A percentile compares a stretch with the other conserved stretches of the same genome.
Conservation (phyloP, 2,888 invertebrate species). For the Calliopum simillimum region DNA sequence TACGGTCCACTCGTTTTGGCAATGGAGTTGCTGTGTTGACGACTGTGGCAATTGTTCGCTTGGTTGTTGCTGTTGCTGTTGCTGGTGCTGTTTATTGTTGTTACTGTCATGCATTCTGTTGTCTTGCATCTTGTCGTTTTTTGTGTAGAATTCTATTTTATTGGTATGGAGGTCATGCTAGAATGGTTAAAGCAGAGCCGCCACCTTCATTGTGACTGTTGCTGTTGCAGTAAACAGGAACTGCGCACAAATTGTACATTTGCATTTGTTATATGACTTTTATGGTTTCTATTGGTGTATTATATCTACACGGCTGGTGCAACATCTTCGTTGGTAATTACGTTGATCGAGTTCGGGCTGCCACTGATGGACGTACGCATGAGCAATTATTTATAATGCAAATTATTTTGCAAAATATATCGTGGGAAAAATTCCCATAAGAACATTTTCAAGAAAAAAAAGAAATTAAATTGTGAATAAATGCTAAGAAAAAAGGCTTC, state of each 20-base stretch:
- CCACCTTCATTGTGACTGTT: neutral
- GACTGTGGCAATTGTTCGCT: constrained; percentile 28
- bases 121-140: constrained; percentile 10
- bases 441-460: no score
- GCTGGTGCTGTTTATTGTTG: constrained; percentile 25
- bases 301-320: neutral
- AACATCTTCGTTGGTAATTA: neutral
- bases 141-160: constrained; percentile 10
- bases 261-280: neutral
- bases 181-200: constrained; percentile 12
- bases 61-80: constrained; percentile 10
- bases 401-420: no score
- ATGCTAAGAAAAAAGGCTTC: no score
- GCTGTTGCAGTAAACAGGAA: constrained; percentile 20
- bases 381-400: no score
- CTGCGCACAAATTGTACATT: constrained; percentile 1
- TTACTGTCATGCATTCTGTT: constrained; percentile 12
- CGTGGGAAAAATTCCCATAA: no score
- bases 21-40: constrained; percentile 9
- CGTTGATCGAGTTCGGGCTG: no score
- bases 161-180: constrained; percentile 29
- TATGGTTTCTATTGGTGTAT: neutral
- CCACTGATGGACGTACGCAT: no score
- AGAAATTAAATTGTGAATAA: no score
- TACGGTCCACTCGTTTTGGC: constrained; percentile 50